A percentile compares a stretch with the other conserved stretches of the same genome.
Conservation (phyloP, 1,140 invertebrate genomes). For the Lysiphlebus fabarum region DNA sequence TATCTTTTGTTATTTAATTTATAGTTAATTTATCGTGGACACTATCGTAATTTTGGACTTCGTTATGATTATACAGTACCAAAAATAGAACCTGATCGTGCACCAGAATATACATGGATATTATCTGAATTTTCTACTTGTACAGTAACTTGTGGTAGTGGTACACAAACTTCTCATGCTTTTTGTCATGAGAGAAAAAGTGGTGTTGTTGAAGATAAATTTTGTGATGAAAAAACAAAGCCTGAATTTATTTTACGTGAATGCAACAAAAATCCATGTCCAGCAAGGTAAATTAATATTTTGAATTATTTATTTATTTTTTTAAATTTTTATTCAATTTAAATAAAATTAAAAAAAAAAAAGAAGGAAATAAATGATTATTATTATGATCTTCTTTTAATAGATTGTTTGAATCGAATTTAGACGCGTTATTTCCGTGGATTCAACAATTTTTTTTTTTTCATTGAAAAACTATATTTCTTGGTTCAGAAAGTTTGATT, state of each 20-base stretch:
- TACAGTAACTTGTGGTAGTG: slow-evolving; percentile 73
- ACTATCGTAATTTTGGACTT: slow-evolving; percentile 73
- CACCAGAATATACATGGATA: slow-evolving; percentile 68
- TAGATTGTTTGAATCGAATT: no score
- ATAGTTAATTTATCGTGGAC: slow-evolving; percentile 78
- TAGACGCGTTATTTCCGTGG: no score
- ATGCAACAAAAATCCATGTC: slow-evolving; percentile 72
- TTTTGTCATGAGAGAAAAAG: slow-evolving; percentile 65
- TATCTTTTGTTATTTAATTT: no score
- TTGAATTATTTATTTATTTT: no score
- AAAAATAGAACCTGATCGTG: slow-evolving; percentile 61
- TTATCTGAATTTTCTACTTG: slow-evolving; percentile 76
- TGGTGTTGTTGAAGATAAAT: slow-evolving; percentile 63
- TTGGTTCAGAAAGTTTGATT: no score
- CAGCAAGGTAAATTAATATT: slow-evolving; percentile 63
- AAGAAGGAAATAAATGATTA: no score
- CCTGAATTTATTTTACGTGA: slow-evolving; percentile 60
- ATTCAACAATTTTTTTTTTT: no score
- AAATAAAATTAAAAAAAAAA: no score
- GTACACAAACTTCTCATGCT: slow-evolving; percentile 63
- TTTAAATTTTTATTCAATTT: no score
- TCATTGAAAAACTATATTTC: no score
- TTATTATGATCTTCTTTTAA: no score
- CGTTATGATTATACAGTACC: slow-evolving; percentile 80
- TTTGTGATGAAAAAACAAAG: slow-evolving; percentile 61